Evolutionary conservation across 2,113 vertebrate species (phyloP).

Genomic region (Corythaeola cristata): DNA sequence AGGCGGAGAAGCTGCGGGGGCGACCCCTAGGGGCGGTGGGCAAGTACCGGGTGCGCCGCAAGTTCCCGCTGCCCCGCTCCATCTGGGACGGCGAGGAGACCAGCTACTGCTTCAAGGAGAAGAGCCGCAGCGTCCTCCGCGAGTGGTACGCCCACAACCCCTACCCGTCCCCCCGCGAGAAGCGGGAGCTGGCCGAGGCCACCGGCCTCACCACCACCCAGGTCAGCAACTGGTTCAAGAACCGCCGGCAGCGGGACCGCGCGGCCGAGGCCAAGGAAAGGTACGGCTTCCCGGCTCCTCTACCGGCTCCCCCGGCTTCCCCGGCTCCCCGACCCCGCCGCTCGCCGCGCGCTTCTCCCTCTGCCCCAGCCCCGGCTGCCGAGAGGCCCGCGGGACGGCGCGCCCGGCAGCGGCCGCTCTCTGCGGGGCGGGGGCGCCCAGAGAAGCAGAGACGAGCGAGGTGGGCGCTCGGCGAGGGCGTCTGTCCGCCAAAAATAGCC

Average conservation of each 20-base stretch:
- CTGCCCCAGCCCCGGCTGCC: not conserved
- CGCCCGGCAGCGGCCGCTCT: not conserved
- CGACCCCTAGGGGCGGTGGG: slow-evolving; percentile 95
- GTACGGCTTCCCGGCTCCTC: slow-evolving; percentile 76
- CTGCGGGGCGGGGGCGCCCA: not conserved
- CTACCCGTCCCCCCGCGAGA: slow-evolving; percentile 96
- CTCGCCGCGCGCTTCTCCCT: not conserved
- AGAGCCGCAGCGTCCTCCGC: slow-evolving; percentile 93
- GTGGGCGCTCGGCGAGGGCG: not conserved
- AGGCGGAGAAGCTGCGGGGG: slow-evolving; percentile 97
- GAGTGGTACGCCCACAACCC: slow-evolving; percentile 99
- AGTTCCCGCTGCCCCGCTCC: slow-evolving; percentile 96
- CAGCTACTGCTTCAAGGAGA: slow-evolving; percentile 99
- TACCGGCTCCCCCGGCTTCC: not conserved
- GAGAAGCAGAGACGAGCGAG: no score
- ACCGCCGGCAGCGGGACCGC: slow-evolving; percentile 94
- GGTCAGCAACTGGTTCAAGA: slow-evolving; percentile 99
- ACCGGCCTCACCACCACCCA: slow-evolving; percentile 98
- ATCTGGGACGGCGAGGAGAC: slow-evolving; percentile 99
- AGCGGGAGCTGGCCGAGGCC: slow-evolving; percentile 96
- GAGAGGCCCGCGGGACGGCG: not conserved
- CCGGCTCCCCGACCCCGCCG: not conserved
- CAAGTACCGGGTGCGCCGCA: slow-evolving; percentile 96
- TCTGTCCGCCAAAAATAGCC: not conserved
- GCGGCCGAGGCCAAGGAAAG: slow-evolving; percentile 98